Evolutionary conservation across 1,140 invertebrate species (phyloP).

Genomic region (Bradynema listronoti): DNA sequence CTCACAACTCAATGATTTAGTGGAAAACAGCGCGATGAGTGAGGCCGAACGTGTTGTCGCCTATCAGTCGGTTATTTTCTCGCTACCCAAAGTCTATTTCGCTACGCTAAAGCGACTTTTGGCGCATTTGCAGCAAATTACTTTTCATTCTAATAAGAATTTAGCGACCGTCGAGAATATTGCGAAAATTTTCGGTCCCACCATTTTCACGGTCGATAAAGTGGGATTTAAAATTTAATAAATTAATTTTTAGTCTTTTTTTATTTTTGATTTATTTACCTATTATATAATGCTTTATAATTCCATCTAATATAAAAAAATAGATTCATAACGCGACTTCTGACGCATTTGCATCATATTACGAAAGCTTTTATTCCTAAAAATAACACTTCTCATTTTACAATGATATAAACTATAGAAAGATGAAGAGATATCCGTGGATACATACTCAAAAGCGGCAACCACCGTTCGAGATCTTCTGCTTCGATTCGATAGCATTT

Average conservation of each 20-base stretch:
- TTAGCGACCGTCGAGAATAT: slow-evolving; percentile 50
- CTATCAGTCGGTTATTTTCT: slow-evolving; percentile 28
- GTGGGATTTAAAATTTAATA: slow-evolving; percentile 10
- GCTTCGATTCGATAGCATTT: slow-evolving; percentile 3
- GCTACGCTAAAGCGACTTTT: slow-evolving; percentile 39
- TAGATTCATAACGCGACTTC: too few species aligned
- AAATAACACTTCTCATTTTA: too few species aligned
- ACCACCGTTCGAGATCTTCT: slow-evolving; percentile 7
- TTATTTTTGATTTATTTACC: too few species aligned
- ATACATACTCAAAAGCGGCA: slow-evolving; percentile 13
- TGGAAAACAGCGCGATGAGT: too few species aligned
- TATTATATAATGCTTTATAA: too few species aligned
- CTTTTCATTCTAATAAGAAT: slow-evolving; percentile 34
- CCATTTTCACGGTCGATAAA: slow-evolving; percentile 35
- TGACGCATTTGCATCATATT: too few species aligned
- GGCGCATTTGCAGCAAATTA: slow-evolving; percentile 38
- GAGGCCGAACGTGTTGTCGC: too few species aligned
- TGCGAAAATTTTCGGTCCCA: slow-evolving; percentile 49
- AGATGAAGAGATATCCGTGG: slow-evolving; percentile 24
- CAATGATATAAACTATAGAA: too few species aligned
- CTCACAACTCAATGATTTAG: too few species aligned
- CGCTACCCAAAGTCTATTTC: slow-evolving; percentile 40
- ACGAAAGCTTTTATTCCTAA: too few species aligned
- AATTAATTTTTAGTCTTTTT: too few species aligned
- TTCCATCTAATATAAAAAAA: too few species aligned